Base-by-base conservation (phyloP, 2,888 invertebrate genomes). In the Aporophyla nigra region DNA sequence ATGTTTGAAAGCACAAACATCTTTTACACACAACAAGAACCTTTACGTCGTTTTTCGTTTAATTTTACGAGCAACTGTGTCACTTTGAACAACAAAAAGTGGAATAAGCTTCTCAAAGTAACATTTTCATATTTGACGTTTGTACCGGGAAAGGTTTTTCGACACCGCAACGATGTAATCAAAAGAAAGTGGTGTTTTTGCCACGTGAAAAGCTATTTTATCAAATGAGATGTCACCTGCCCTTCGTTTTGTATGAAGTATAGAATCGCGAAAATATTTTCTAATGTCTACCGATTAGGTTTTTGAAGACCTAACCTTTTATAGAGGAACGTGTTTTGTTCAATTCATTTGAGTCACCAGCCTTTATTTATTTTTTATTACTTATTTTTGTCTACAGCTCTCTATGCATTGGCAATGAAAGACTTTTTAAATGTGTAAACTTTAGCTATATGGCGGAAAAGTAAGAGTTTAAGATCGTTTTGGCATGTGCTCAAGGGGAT, bases 401-500 rank as follows among this genome's bases (percentile, higher is more conserved):
- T 75, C n/a, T 76, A 40, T 46, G n/a, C 24, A 65, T 56, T 61
- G 63, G 51, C 14, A 58, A 46, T 56, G 21, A 61, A 46, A 24
- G n/a, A n/a, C n/a, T 72, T 53, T 66, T 33, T 19, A 43, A 66
- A 74, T 65, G 27, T 49, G 33, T 46, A 82, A 71, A 73, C n/a
- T 73, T 71, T 62, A 24, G n/a, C 49, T 33, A 24, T 61, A 66
- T 63, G 5, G 61, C 27, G 12, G n/a, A 67, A 70, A 72, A 83
- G 74, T 74, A 56, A 69, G 63, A 84, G 84, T 87, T 81, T 75
- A 33, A 76, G 71, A 76, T 76, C 63, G 78, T 84, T 86, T 84
- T 85, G 89, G 90, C 90, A 91, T 91, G 89, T 90, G 90, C 87
- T 87, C 69, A 67, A 81, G 83, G 77, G 82, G 81, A 85, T 81